A percentile compares a stretch with the other conserved stretches of the same genome.
phyloP scores from a whole-genome alignment of 1,140 invertebrate species.

The Caenorhabditis remanei region DNA sequence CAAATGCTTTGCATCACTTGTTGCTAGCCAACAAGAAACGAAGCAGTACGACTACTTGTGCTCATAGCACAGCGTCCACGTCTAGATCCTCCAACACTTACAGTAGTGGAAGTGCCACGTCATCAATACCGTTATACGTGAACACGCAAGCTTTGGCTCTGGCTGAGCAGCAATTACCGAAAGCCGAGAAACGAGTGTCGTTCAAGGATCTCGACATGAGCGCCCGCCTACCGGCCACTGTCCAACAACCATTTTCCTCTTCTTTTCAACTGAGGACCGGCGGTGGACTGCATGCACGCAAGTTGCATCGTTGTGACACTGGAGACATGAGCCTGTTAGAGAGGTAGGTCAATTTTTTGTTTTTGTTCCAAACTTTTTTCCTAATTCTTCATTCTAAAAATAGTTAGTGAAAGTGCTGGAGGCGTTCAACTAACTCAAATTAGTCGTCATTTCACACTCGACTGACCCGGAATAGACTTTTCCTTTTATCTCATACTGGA shows the following conservation, averaged over 20 bases:
- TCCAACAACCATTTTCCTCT: slow-evolving; percentile 40
- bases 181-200: slow-evolving; percentile 55
- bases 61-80: slow-evolving; percentile 7
- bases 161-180: neutral
- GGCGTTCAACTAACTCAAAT: slow-evolving; percentile 42
- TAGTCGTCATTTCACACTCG: slow-evolving; percentile 38
- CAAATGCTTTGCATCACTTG: slow-evolving; percentile 30
- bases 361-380: neutral
- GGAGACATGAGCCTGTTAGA: slow-evolving; percentile 50
- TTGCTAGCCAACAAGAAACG: slow-evolving; percentile 45
- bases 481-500: slow-evolving; percentile 26
- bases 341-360: slow-evolving; percentile 25
- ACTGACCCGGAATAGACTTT: slow-evolving; percentile 55
- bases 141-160: slow-evolving; percentile 23
- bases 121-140: slow-evolving; percentile 44
- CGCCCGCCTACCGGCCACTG: slow-evolving; percentile 46
- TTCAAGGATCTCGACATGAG: slow-evolving; percentile 56
- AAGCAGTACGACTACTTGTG: slow-evolving; percentile 12
- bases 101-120: slow-evolving; percentile 36
- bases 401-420: slow-evolving; percentile 5
- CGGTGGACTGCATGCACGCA: slow-evolving; percentile 34
- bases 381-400: neutral
- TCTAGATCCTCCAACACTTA: neutral
- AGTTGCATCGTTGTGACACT: slow-evolving; percentile 42
- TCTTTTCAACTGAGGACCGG: slow-evolving; percentile 31